Percentiles rank a stretch among this genome's conserved stretches.
Evolutionary conservation across 2,888 invertebrate species (phyloP).

Genomic region (Rapana venosa): DNA sequence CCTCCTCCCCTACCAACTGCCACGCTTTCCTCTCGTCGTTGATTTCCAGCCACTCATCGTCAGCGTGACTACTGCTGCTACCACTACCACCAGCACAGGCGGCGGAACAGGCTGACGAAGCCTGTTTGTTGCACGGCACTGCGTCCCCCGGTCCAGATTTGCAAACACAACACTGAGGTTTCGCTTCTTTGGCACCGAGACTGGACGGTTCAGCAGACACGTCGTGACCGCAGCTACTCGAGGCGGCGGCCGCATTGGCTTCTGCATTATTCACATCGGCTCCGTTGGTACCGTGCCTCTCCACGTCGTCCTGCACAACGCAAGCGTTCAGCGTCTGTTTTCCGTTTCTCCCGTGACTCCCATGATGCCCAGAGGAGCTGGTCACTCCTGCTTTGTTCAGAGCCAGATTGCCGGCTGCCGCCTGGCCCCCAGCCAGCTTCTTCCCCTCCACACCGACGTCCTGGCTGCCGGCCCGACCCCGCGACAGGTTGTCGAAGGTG

Average conservation of each 20-base stretch:
- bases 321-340: not conserved
- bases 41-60: conserved; percentile 29
- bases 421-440: not conserved
- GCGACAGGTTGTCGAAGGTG: conserved; percentile 42
- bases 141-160: not conserved
- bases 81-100: not conserved
- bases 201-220: not conserved
- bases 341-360: not conserved
- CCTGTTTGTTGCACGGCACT: not conserved
- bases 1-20: not conserved
- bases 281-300: not conserved
- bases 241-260: not conserved
- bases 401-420: not conserved
- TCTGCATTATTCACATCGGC: not conserved
- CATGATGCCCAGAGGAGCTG: not conserved
- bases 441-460: not conserved
- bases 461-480: conserved; percentile 40
- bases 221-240: not conserved
- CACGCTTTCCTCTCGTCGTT: conserved; percentile 37
- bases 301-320: not conserved
- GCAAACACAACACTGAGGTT: not conserved
- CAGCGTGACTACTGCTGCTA: not conserved
- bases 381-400: not conserved
- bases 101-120: not conserved
- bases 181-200: not conserved